Evolutionary conservation across 2,113 vertebrate genomes (phyloP).

Genomic region (Mirza zaza): DNA sequence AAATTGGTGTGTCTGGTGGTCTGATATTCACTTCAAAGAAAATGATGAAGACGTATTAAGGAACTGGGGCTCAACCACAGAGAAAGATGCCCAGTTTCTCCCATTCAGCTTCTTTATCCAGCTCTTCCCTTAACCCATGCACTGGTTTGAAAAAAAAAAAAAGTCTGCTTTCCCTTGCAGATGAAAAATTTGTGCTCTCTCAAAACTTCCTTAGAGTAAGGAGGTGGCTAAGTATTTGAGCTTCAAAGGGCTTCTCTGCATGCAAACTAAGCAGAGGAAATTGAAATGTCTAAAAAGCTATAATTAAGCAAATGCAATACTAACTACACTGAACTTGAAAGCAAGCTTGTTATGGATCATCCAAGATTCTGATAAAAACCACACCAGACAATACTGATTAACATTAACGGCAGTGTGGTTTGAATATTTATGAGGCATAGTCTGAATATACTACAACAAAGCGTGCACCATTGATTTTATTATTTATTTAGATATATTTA

Average conservation of each 20-base stretch:
- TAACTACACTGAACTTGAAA: slow-evolving; percentile 52
- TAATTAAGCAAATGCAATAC: slow-evolving; percentile 34
- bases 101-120: neutral
- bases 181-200: slow-evolving; percentile 5
- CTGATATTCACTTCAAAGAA: slow-evolving; percentile 47
- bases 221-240: slow-evolving; percentile 31
- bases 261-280: slow-evolving; percentile 45
- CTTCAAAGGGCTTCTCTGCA: slow-evolving; percentile 50
- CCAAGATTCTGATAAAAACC: slow-evolving; percentile 37
- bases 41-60: neutral
- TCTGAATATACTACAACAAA: neutral
- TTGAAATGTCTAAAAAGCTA: slow-evolving; percentile 43
- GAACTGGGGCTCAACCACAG: neutral
- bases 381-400: slow-evolving; percentile 20
- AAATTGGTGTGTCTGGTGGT: slow-evolving; percentile 42
- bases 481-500: neutral
- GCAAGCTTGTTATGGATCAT: slow-evolving; percentile 2
- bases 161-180: slow-evolving; percentile 21
- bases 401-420: neutral
- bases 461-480: neutral
- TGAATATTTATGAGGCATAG: slow-evolving; percentile 22
- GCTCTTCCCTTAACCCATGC: neutral
- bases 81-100: neutral
- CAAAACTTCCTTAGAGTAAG: slow-evolving; percentile 20
- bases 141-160: neutral